phyloP scores from a whole-genome alignment of 2,797 vertebrate genomes.

The Pseudochirops corinnae region DNA sequence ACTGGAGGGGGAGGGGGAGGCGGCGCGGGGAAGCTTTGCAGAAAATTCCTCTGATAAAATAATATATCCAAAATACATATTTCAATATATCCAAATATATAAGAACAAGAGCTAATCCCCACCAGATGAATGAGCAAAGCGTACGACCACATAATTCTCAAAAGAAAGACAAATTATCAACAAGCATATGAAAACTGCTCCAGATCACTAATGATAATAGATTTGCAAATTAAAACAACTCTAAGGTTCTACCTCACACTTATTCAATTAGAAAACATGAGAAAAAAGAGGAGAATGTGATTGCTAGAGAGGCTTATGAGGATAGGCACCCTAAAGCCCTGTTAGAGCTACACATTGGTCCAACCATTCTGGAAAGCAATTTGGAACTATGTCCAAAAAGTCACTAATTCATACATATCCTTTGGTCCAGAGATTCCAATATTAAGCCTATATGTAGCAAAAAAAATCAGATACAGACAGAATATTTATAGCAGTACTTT shows the following conservation, averaged over 20 bases:
- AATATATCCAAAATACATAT: not conserved
- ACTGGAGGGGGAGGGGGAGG: rapidly evolving
- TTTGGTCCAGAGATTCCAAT: not conserved
- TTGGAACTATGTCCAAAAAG: not conserved
- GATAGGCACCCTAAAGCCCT: not conserved
- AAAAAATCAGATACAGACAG: no score
- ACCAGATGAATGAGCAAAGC: not conserved
- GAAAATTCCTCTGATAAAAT: not conserved
- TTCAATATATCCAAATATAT: not conserved
- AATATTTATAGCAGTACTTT: not conserved
- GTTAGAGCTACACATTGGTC: not conserved
- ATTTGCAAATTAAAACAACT: not conserved
- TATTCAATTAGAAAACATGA: not conserved
- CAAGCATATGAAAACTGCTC: not conserved
- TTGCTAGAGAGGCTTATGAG: not conserved
- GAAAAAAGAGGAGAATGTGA: not conserved
- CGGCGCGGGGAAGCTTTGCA: not conserved
- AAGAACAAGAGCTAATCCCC: not conserved
- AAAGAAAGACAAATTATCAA: not conserved
- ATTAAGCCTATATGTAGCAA: not conserved
- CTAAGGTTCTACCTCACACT: not conserved
- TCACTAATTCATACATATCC: not conserved
- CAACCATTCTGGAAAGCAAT: not conserved
- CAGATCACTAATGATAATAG: not conserved
- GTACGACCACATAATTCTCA: not conserved